These are phyloP conservation scores for Guaruba guarouba DNA, from an alignment of 2,113 vertebrate species.

Conservation along the genomic window DNA sequence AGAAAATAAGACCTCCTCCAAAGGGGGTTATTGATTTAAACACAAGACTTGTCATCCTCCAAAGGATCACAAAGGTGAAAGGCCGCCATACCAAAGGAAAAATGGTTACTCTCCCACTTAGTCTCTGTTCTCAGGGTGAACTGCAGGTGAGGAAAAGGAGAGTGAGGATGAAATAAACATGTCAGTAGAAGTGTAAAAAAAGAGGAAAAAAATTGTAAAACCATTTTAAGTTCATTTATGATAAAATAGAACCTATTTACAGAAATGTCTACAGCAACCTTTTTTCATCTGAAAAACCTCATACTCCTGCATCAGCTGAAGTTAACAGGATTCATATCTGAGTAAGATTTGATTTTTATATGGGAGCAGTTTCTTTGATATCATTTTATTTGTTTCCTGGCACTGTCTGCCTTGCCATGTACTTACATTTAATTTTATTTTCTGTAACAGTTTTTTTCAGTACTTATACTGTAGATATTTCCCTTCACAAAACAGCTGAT, in stretches of 20 bases:
- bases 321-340: not conserved
- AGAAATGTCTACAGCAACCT: not conserved
- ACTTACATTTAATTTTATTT: not conserved
- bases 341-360: slow-evolving; percentile 19
- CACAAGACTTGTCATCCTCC: not conserved
- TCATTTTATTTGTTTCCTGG: slow-evolving; percentile 3
- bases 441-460: not conserved
- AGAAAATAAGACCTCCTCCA: slow-evolving; percentile 4
- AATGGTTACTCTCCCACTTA: not conserved
- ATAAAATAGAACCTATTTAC: not conserved
- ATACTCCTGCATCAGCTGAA: not conserved
- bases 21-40: not conserved
- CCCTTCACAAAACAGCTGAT: not conserved
- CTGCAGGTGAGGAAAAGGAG: not conserved
- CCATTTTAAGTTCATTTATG: not conserved
- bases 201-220: not conserved
- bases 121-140: not conserved
- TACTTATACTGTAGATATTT: not conserved
- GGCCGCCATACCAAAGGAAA: not conserved
- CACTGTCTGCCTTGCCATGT: not conserved
- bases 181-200: not conserved
- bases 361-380: not conserved
- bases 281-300: not conserved
- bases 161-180: not conserved
- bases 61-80: not conserved